Evolutionary conservation across 2,113 vertebrate genomes (phyloP).

Genomic region (Gopherus evgoodei): DNA sequence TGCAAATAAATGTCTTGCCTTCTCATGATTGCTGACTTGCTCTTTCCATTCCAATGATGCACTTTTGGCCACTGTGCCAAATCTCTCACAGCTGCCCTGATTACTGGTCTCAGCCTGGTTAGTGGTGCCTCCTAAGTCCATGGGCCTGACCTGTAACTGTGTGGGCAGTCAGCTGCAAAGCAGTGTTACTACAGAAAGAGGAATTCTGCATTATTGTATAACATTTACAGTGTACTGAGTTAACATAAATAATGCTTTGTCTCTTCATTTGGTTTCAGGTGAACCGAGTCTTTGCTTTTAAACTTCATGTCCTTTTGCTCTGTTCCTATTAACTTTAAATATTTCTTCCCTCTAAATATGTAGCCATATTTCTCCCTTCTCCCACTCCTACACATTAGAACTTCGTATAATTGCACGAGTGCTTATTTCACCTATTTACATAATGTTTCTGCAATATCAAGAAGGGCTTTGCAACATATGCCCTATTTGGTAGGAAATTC

Average conservation of each 20-base stretch:
- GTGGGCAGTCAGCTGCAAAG: neutral
- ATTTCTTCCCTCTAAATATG: neutral
- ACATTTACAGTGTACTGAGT: neutral
- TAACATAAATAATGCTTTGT: neutral
- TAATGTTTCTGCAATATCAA: neutral
- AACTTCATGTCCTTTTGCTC: neutral
- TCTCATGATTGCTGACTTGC: fast-evolving
- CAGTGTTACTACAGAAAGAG: neutral
- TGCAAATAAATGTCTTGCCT: neutral
- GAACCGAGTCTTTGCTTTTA: neutral
- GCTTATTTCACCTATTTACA: neutral
- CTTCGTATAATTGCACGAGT: neutral
- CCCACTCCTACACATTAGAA: neutral
- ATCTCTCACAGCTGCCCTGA: neutral
- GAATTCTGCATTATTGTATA: neutral
- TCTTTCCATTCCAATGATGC: neutral
- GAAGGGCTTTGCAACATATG: fast-evolving
- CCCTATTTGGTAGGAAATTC: neutral
- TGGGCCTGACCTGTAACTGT: neutral
- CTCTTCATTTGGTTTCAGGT: neutral
- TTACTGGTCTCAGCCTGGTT: neutral
- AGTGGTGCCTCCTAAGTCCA: neutral
- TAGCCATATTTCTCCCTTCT: neutral
- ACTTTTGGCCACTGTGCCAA: neutral
- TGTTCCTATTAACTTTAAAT: neutral